Base-by-base conservation (phyloP, 2,888 invertebrate species). In the Hetaerina titia region DNA sequence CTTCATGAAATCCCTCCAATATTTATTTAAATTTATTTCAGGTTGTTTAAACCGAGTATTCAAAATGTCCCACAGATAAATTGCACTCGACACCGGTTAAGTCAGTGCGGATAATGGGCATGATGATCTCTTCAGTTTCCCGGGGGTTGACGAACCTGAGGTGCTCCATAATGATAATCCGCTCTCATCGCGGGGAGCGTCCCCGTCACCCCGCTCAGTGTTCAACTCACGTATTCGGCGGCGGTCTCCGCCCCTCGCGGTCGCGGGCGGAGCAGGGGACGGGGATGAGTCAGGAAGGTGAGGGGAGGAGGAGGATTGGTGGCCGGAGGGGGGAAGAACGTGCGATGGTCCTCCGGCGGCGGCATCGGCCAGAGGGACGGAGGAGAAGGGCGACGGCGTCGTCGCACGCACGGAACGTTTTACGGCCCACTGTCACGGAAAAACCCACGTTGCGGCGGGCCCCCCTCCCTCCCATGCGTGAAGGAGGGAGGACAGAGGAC, bases 381-480 rank as follows among this genome's bases (percentile, higher is more conserved):
- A 64, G 31, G 31, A 89, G 57, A 25, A 89, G 90, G 22, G 64
- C 13, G 69, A 74, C 15, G 92, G 45, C 69, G 63, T 64, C 22
- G 45, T 13, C 56, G 9, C 69, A 92, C 69, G 74, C 45, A 92
- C 92, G 69, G n/a, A 22, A 11, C 81, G 15, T 92, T 92, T 69
- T 74, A 92, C 64, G 63, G 90, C 90, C 9, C n/a, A 90, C 92
- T 92, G 92, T 92, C 64, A 57, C 92, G 92, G 92, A 92, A 92
- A 81, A 92, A 56, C 69, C 92, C 90, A 64, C 63, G 64, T 58
- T 64, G 15, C 69, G 60, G 60, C 8, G 58, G 60, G 60, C 60
- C 2, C 60, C 60, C 60, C 60, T 74, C 25, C 74, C n/a, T 31
- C 31, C 81, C 81, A 15, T 31, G 81, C 81, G 81, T 81, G 81